These are phyloP conservation scores for Dendronephthya gigantea DNA, from an alignment of 64 coral and sea anemone genomes.

Conservation along the genomic window DNA sequence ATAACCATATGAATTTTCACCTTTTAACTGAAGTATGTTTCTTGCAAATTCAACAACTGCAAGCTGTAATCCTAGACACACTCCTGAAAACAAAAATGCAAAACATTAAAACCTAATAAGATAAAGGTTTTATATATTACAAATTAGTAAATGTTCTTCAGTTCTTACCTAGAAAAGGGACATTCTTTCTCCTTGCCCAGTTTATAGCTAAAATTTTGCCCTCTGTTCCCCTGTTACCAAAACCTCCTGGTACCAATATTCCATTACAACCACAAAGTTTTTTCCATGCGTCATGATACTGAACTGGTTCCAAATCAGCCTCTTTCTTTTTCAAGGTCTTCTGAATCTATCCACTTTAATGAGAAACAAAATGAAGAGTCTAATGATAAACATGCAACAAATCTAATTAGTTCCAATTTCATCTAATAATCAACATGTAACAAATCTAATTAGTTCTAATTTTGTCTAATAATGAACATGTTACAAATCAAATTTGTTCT, in stretches of 20 bases:
- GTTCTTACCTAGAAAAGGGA: slow-evolving; percentile 70
- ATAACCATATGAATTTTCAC: slow-evolving; percentile 18
- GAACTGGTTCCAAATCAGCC: slow-evolving; percentile 51
- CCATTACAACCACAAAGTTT: slow-evolving; percentile 75
- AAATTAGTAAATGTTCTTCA: too few species aligned
- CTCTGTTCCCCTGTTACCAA: slow-evolving; percentile 82
- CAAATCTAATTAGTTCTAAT: too few species aligned
- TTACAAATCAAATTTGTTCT: background rate
- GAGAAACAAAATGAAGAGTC: background rate
- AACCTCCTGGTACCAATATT: slow-evolving; percentile 81
- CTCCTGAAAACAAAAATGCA: slow-evolving; percentile 34
- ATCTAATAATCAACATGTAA: background rate
- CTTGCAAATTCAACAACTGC: slow-evolving; percentile 92
- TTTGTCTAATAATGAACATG: background rate
- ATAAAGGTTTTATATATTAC: too few species aligned
- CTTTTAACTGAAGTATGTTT: slow-evolving; percentile 82
- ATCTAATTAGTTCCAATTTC: background rate
- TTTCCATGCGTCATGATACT: slow-evolving; percentile 78
- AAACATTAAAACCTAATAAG: background rate
- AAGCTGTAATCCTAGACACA: slow-evolving; percentile 93
- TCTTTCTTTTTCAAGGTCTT: slow-evolving; percentile 48
- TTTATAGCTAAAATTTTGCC: slow-evolving; percentile 90
- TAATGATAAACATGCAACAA: background rate
- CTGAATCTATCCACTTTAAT: slow-evolving; percentile 74
- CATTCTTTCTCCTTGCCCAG: slow-evolving; percentile 71